Evolutionary conservation across 2,113 vertebrate genomes (phyloP).

Genomic region (Anhinga anhinga): DNA sequence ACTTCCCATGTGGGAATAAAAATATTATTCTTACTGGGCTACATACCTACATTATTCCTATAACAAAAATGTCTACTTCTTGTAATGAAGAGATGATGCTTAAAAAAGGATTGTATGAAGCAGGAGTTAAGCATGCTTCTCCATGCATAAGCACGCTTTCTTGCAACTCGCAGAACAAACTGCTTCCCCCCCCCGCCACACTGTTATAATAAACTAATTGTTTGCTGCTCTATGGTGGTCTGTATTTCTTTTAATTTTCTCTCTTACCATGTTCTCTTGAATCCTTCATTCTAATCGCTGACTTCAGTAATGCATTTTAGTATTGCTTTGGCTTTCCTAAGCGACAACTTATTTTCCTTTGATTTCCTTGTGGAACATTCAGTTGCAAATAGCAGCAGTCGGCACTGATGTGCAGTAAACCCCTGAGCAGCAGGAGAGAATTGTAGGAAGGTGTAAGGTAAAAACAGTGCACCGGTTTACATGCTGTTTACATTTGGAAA

Average conservation of each 20-base stretch:
- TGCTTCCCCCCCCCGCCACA: too few relatives aligned
- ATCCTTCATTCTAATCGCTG: not conserved
- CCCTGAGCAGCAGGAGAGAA: not conserved
- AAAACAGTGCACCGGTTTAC: not conserved
- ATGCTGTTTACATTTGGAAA: slow-evolving; percentile 13
- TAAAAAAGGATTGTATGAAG: not conserved
- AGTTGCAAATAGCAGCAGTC: not conserved
- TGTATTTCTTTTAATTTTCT: not conserved
- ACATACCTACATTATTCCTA: not conserved
- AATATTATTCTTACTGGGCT: not conserved
- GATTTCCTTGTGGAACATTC: not conserved
- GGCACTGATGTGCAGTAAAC: not conserved
- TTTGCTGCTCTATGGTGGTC: not conserved
- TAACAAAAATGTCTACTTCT: not conserved
- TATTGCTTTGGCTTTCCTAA: not conserved
- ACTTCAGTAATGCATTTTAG: not conserved
- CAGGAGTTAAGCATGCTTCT: not conserved
- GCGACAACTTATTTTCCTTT: not conserved
- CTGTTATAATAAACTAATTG: not conserved
- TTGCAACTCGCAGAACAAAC: not conserved
- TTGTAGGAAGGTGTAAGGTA: not conserved
- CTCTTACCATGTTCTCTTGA: not conserved
- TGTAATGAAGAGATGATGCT: not conserved
- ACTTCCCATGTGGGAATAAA: not conserved
- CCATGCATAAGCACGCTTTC: not conserved